A percentile compares a stretch with the other conserved stretches of the same genome.
Conservation (phyloP, 1,140 invertebrate species). For the Aphis craccivora region DNA sequence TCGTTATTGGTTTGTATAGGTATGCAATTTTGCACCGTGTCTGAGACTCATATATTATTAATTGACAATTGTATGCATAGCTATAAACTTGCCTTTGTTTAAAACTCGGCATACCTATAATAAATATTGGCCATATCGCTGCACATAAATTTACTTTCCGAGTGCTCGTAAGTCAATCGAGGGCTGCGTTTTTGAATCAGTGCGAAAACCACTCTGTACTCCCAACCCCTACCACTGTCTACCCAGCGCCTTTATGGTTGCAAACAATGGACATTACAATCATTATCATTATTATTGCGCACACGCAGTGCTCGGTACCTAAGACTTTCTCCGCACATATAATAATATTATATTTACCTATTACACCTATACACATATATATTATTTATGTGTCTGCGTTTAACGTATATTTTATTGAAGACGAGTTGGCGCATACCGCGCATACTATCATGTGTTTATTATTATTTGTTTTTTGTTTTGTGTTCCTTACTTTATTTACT, state of each 20-base stretch:
- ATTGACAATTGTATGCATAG: too few relatives aligned
- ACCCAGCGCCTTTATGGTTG: too few relatives aligned
- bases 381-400: too few relatives aligned
- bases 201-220: neutral
- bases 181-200: neutral
- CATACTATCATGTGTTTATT: neutral
- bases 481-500: neutral
- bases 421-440: neutral
- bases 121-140: too few relatives aligned
- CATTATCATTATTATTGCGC: slow-evolving; percentile 11
- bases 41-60: too few relatives aligned
- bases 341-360: neutral
- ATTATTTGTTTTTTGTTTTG: slow-evolving; percentile 7
- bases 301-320: neutral
- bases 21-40: too few relatives aligned
- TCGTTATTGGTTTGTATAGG: too few relatives aligned
- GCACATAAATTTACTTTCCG: neutral
- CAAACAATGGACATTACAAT: neutral
- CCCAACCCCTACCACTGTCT: neutral
- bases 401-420: neutral
- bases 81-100: too few relatives aligned
- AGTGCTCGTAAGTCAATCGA: neutral
- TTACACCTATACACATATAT: neutral
- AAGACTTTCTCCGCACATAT: neutral
- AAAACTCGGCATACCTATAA: too few relatives aligned